Evolutionary conservation across 2,797 vertebrate genomes (phyloP), one percentile per base, ranked within the genome.

Genomic region (Eupleurogrammus muticus): DNA sequence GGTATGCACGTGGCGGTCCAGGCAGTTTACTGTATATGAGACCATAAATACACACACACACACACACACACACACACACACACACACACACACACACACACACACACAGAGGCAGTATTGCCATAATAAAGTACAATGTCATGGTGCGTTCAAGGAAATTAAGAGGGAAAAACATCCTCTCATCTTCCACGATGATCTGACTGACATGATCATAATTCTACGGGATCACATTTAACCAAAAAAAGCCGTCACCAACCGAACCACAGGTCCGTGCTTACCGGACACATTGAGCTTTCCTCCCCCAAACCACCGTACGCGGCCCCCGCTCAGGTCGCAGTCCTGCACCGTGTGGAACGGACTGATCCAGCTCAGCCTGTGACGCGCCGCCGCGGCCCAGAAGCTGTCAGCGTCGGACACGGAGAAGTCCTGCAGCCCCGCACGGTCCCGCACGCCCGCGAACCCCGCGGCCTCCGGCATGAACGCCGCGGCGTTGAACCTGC

Each of bases 241-340:
- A n/a, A 28, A 12, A 17, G 21, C 52, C n/a, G 20, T 16, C 4
- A 21, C 0, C 0, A 0, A 4, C 5, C 1, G 19, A 46, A 65
- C 4, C 2, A 9, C 0, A 16, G 5, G 1, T 5, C 5, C n/a
- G 10, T 20, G 24, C 94, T 96, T 91, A 98, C 97, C 97, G 1
- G 97, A 97, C 34, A 98, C 96, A 47, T 99, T 98, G 3, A 98
- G 88, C 68, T 93, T 92, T 48, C 97, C 97, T 46, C 97, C 97
- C 58, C 93, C 90, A 82, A 99, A 98, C 97, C 97, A 98, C 60
- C 79, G 89, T 24, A 96, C 92, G 55, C 77, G 87, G 14, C 96
- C 93, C 17, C 61, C 84, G 55, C 49, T 74, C 3, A 94, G 83
- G 71, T 96, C 94, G 49, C 93, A 95, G 85, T 94, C 92, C 66